Conservation (phyloP, 2,113 vertebrate species). For the Illadopsis cleaveri region DNA sequence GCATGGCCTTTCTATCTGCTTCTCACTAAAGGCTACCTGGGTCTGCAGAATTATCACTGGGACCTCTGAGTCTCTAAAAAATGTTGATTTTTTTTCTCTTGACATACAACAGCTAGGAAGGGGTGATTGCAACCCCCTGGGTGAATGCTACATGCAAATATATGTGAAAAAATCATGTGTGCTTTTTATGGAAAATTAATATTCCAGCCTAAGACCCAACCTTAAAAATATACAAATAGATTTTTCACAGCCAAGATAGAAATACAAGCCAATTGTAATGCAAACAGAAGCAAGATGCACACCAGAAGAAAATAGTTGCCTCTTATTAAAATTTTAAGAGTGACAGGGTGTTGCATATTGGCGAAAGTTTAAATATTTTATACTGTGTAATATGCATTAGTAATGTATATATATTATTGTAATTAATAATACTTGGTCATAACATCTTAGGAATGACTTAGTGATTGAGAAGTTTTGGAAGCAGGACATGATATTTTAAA, state of each 20-base stretch:
- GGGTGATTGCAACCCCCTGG: background rate
- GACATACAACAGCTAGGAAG: background rate
- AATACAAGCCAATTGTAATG: accelerated
- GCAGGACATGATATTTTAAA: background rate
- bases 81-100: accelerated
- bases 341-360: accelerated
- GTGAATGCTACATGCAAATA: background rate
- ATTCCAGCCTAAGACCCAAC: background rate
- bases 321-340: background rate
- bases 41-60: background rate
- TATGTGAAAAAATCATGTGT: background rate
- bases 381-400: background rate
- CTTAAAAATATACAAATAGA: background rate
- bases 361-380: background rate
- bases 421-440: background rate
- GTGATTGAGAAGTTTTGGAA: background rate
- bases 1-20: background rate
- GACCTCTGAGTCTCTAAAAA: background rate
- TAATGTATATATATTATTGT: background rate
- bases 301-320: background rate
- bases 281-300: background rate
- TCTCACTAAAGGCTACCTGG: background rate
- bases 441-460: background rate
- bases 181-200: background rate
- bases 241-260: background rate